phyloP scores from a whole-genome alignment of 2,797 vertebrate genomes.

The Florisuga fusca region DNA sequence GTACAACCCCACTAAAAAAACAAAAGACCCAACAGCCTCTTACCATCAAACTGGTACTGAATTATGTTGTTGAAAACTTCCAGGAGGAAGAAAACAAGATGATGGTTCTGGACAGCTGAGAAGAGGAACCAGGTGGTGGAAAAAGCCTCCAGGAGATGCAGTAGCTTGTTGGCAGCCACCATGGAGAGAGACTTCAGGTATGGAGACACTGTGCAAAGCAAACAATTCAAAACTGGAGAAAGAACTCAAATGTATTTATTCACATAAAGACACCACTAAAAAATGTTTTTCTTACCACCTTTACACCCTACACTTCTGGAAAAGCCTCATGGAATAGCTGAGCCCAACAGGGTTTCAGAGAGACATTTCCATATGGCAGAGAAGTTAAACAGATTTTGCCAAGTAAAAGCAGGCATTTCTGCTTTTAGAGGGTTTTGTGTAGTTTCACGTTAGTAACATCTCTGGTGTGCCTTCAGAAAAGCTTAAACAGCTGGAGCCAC shows the following conservation, averaged over 20 bases:
- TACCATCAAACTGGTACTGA: conserved; percentile 99
- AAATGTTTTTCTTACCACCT: background rate
- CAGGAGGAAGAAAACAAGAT: conserved; percentile 95
- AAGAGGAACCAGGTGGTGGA: conserved; percentile 98
- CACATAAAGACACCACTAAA: background rate
- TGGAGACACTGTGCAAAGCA: conserved; percentile 87
- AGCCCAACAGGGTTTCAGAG: background rate
- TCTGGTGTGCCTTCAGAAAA: background rate
- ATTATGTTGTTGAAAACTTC: conserved; percentile 99
- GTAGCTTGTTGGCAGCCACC: conserved; percentile 96
- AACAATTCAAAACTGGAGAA: background rate
- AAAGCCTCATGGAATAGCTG: background rate
- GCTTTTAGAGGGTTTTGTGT: background rate
- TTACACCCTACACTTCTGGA: background rate
- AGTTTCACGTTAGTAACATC: background rate
- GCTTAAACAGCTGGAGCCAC: background rate
- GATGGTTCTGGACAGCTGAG: conserved; percentile 94
- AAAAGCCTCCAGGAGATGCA: conserved; percentile 97
- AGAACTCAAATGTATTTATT: background rate
- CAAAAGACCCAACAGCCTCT: background rate
- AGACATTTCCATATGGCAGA: background rate
- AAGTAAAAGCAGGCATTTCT: background rate
- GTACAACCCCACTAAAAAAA: background rate
- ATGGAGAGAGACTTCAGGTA: conserved; percentile 98
- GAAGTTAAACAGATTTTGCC: background rate